Conservation (phyloP, 2,797 vertebrate species). For the Darevskia nairensis region DNA sequence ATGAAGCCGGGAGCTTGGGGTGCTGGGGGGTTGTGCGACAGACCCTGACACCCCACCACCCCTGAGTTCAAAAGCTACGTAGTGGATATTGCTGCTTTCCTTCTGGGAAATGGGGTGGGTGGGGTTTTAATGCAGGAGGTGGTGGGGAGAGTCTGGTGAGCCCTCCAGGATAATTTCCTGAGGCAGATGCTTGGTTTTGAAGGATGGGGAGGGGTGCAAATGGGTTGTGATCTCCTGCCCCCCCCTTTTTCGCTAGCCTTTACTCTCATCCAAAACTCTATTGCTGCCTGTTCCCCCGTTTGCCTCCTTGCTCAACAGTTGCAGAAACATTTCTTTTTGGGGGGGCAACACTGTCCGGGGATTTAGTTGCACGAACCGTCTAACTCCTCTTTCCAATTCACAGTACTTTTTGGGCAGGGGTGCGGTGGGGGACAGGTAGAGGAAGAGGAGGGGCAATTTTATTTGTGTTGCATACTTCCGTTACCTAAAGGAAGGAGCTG, state of each 20-base stretch:
- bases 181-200: conserved; percentile 12
- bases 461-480: conserved; percentile 67
- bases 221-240: background rate
- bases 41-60: background rate
- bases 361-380: background rate
- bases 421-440: conserved; percentile 41
- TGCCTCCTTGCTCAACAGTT: conserved; percentile 27
- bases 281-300: conserved; percentile 71
- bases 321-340: background rate
- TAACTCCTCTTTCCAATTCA: conserved; percentile 41
- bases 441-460: conserved; percentile 23
- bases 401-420: conserved; percentile 30
- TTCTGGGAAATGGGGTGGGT: background rate
- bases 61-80: rapidly evolving
- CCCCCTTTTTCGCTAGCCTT: conserved; percentile 21
- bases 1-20: background rate
- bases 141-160: background rate
- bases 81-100: rapidly evolving
- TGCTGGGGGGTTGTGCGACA: background rate
- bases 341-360: conserved; percentile 14
- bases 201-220: background rate
- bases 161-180: background rate
- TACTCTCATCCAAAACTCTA: conserved; percentile 62
- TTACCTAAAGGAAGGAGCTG: conserved; percentile 50
- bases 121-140: too few species aligned